A percentile compares a stretch with the other conserved stretches of the same genome.
Evolutionary conservation across 2,888 invertebrate genomes (phyloP).

Genomic region (Acanthococcus lagerstroemiae): DNA sequence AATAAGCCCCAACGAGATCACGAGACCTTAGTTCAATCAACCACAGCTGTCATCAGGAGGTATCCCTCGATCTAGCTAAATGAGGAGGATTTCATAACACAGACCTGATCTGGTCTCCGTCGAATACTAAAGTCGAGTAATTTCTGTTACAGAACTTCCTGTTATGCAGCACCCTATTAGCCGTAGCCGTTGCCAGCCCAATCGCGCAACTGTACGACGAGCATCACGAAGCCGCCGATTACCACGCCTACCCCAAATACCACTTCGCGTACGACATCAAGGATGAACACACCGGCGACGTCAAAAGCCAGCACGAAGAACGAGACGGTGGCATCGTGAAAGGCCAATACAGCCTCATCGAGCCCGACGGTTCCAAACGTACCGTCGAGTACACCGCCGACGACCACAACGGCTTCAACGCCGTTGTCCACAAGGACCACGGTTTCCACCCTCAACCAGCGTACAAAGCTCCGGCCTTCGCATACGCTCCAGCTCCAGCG

Average conservation of each 20-base stretch:
- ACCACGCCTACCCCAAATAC: constrained; percentile 34
- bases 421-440: constrained; percentile 33
- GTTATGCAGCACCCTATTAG: constrained; percentile 9
- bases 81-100: too few species aligned
- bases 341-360: constrained; percentile 35
- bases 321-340: constrained; percentile 36
- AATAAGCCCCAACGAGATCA: too few species aligned
- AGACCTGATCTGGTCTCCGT: too few species aligned
- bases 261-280: constrained; percentile 36
- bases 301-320: constrained; percentile 36
- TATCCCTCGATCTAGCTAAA: too few species aligned
- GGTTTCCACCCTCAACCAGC: constrained; percentile 21
- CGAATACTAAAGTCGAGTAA: too few species aligned
- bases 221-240: constrained; percentile 23
- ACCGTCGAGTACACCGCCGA: constrained; percentile 37
- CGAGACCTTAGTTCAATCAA: too few species aligned
- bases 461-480: constrained; percentile 15
- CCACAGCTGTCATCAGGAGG: too few species aligned
- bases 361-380: constrained; percentile 36
- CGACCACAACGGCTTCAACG: constrained; percentile 36
- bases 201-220: constrained; percentile 15
- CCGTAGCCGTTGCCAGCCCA: constrained; percentile 10
- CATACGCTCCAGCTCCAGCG: constrained; percentile 18
- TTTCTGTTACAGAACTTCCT: too few species aligned
- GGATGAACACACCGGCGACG: constrained; percentile 37